Base-by-base conservation (phyloP, 2,888 invertebrate species). In the Drosophila mettleri region DNA sequence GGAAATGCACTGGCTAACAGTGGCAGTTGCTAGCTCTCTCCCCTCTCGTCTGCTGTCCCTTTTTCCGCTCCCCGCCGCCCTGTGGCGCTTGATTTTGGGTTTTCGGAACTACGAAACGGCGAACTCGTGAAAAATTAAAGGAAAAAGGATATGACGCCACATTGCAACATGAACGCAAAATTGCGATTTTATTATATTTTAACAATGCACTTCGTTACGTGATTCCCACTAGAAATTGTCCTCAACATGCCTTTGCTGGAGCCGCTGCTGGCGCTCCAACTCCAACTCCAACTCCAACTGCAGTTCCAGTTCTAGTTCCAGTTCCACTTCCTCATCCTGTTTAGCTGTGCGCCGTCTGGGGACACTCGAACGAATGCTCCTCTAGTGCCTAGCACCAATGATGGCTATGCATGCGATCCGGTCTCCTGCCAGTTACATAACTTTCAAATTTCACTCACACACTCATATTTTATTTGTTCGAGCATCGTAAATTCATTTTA, bases 131-230 rank as follows among this genome's bases (percentile, higher is more conserved):
- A 85, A 85, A 85, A 89, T 85, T 89, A 85, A 87, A 87, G 85
- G 89, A 85, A 87, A 83, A 82, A 82, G 89, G 85, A 85, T 85
- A 87, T 85, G 86, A 89, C 85, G 85, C 85, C 85, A 85, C 89
- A 85, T 85, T 85, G 85, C 85, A 85, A 87, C 85, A 85, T 89
- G 89, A 85, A 85, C 85, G 88, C 89, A 89, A 85, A 85, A 85
- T 85, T 85, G 85, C 89, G 86, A 85, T 85, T 85, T 85, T 85
- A 85, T 85, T 85, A 89, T 85, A 87, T 85, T 85, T 85, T 85
- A 85, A 85, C 85, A 85, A 85, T 85, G 85, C 89, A 89, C 88
- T 85, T 85, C 89, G 85, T 85, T 85, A 89, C 89, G 89, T 87
- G 88, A 88, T 89, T 88, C 89, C 88, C 89, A 77, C 80, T 86